Evolutionary conservation across 2,113 vertebrate genomes (phyloP).

Genomic region (Clarias magur): DNA sequence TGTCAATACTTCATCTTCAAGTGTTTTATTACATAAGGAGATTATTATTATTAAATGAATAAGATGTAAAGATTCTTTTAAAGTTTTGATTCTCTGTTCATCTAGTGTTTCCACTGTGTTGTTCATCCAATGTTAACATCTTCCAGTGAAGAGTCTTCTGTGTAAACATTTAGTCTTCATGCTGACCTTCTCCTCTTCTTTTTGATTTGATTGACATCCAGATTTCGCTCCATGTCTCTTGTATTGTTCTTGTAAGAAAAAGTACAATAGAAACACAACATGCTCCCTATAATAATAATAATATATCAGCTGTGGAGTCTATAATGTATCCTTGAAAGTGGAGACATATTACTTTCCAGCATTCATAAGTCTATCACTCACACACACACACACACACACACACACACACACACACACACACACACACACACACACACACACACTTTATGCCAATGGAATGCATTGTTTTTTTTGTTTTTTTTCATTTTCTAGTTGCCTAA

Average conservation of each 20-base stretch:
- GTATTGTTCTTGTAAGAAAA: not conserved
- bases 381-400: constrained; percentile 4
- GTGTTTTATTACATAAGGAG: no score
- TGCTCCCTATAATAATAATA: constrained; percentile 53
- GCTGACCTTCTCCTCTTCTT: not conserved
- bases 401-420: not conserved
- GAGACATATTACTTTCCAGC: constrained; percentile 19
- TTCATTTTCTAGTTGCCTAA: constrained; percentile 41
- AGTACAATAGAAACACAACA: constrained; percentile 43
- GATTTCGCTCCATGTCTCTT: not conserved
- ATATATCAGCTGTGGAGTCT: constrained; percentile 34
- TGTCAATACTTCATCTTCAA: not conserved
- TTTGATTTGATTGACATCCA: constrained; percentile 29
- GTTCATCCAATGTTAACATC: not conserved
- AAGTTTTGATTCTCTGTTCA: not conserved
- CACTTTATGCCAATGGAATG: constrained; percentile 50
- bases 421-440: constrained; percentile 30
- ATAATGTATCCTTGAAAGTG: not conserved
- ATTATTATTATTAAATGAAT: not conserved
- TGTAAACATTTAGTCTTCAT: constrained; percentile 43
- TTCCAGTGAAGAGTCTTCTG: not conserved
- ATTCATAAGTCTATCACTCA: not conserved
- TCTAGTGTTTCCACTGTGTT: not conserved
- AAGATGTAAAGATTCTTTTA: not conserved
- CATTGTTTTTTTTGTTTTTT: constrained; percentile 12